Conservation (phyloP, 2,888 invertebrate species). For the Boloria selene region DNA sequence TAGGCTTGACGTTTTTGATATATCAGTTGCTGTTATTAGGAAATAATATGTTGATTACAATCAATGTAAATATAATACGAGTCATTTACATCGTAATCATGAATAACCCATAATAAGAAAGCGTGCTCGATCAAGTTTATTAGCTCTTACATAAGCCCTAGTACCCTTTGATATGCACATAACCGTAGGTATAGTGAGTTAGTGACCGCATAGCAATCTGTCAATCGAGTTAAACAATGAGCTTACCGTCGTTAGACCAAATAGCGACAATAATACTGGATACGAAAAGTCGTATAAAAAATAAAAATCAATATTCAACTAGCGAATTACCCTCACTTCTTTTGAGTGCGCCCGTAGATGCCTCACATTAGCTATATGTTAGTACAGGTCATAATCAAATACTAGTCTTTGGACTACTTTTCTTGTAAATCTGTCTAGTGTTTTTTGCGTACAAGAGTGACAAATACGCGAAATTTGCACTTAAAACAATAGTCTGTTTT, state of each 20-base stretch:
- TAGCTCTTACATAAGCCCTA: conserved; percentile 24
- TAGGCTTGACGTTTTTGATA: too few species aligned
- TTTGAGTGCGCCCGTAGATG: background rate
- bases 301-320: background rate
- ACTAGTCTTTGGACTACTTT: too few species aligned
- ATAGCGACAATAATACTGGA: conserved; percentile 3
- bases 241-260: conserved; percentile 8
- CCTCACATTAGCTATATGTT: background rate
- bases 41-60: background rate
- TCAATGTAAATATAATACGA: conserved; percentile 7
- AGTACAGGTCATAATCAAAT: too few species aligned
- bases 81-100: conserved; percentile 11
- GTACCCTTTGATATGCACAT: conserved; percentile 20
- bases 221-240: conserved; percentile 17
- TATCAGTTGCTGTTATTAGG: too few species aligned
- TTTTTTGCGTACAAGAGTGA: too few species aligned
- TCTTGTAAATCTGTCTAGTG: too few species aligned
- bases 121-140: conserved; percentile 28
- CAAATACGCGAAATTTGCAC: too few species aligned
- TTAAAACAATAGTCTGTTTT: too few species aligned
- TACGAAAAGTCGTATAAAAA: background rate
- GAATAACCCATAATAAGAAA: conserved; percentile 22
- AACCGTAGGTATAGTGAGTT: conserved; percentile 19
- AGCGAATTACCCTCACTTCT: background rate
- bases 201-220: conserved; percentile 23